These are phyloP conservation scores for Hippocampus guttulatus DNA, from an alignment of 2,113 vertebrate species.

Conservation along the genomic window DNA sequence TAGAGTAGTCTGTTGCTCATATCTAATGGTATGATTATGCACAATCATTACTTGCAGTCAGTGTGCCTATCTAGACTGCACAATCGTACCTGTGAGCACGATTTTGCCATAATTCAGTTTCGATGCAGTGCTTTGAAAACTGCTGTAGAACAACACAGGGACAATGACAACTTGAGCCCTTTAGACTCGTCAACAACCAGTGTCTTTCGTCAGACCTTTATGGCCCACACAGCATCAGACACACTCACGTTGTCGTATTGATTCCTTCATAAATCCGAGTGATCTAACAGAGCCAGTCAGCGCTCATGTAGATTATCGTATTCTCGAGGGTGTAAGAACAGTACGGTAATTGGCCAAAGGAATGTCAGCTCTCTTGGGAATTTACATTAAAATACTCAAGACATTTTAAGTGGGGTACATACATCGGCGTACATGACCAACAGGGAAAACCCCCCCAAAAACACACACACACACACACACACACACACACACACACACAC, in stretches of 20 bases:
- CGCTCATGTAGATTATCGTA: conserved; percentile 55
- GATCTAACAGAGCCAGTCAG: conserved; percentile 53
- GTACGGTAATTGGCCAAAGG: conserved; percentile 43
- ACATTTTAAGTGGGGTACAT: background rate
- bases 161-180: conserved; percentile 49
- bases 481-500: too few relatives aligned
- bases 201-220: conserved; percentile 48
- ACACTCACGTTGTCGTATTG: conserved; percentile 51
- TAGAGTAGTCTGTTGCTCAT: too few relatives aligned
- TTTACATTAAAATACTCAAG: conserved; percentile 17
- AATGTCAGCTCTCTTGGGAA: conserved; percentile 38
- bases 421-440: too few relatives aligned
- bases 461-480: too few relatives aligned
- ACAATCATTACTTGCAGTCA: too few relatives aligned
- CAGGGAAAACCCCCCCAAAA: too few relatives aligned
- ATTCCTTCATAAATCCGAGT: conserved; percentile 62
- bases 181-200: conserved; percentile 39
- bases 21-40: too few relatives aligned
- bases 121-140: background rate
- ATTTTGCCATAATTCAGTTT: too few relatives aligned
- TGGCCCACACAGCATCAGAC: conserved; percentile 41
- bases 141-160: conserved; percentile 4
- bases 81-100: too few relatives aligned
- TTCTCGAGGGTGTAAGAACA: conserved; percentile 39
- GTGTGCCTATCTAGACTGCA: too few relatives aligned